phyloP scores from a whole-genome alignment of 2,113 vertebrate species.

The Phalacrocorax carbo region DNA sequence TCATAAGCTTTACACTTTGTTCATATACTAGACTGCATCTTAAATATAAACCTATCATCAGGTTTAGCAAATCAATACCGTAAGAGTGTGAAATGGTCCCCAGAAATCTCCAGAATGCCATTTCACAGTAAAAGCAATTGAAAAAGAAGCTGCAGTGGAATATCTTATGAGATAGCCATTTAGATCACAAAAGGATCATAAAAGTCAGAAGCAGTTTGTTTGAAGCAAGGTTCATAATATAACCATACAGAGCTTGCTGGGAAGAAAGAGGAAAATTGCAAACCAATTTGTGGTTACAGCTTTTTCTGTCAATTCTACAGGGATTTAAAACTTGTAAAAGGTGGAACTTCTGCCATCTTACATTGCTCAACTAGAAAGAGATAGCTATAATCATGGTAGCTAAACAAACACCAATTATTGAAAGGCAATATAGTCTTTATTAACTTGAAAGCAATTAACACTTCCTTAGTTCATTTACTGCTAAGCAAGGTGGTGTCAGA shows the following conservation, averaged over 20 bases:
- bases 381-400: constrained; percentile 60
- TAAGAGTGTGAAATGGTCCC: constrained; percentile 75
- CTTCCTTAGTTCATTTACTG: constrained; percentile 52
- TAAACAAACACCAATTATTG: constrained; percentile 73
- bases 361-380: constrained; percentile 59
- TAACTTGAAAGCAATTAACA: constrained; percentile 71
- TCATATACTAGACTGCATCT: constrained; percentile 66
- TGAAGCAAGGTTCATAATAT: constrained; percentile 79
- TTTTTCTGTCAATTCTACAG: constrained; percentile 75
- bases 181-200: constrained; percentile 82
- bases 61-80: constrained; percentile 79
- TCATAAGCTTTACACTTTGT: constrained; percentile 52
- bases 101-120: constrained; percentile 77
- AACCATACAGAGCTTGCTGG: constrained; percentile 71
- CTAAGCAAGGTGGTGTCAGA: constrained; percentile 35
- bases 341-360: constrained; percentile 71
- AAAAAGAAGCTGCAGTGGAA: constrained; percentile 74
- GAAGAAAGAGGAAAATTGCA: constrained; percentile 77
- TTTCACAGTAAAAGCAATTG: constrained; percentile 80
- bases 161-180: constrained; percentile 81
- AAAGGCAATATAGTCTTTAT: constrained; percentile 71
- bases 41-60: constrained; percentile 77
- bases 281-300: constrained; percentile 80
- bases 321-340: constrained; percentile 81
- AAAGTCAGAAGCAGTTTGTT: constrained; percentile 82